Evolutionary conservation across 1,140 invertebrate genomes (phyloP), one percentile per base, ranked within the genome.

Genomic region (Teleopsis dalmanni): DNA sequence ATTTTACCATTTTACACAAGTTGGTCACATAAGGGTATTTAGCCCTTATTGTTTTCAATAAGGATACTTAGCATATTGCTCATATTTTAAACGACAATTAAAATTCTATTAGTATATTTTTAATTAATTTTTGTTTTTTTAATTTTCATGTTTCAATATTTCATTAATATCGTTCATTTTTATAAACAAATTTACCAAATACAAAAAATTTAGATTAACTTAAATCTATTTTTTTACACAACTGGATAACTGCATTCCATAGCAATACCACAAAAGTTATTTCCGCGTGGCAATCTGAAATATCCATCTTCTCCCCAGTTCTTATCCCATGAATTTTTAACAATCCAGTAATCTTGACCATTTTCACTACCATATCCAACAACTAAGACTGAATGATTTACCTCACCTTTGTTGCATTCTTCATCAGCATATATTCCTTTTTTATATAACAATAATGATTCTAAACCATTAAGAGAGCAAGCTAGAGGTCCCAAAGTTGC

Each of bases 381-480:
- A 3, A 80, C 71, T 0, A 79, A 59, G 2, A 81, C 72, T 0
- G 73, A 78, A 52, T 82, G 81, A 58, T 81, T 81, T 10, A 70
- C 53, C 10, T 63, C 56, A 2, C 48, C 57, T 0, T 64, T 56
- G 18, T 75, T 72, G 58, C 79, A 81, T 14, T 72, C 56, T 19
- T 64, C 56, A 45, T 80, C 76, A 34, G 72, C 74, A 49, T 76
- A 79, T n/a, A 80, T 62, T 61, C 88, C 88, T 53, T 76, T 72
- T 2, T 76, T 77, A 64, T 95, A 95, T 45, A 87, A 78, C 57
- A 88, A 83, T 75, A 98, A 88, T 76, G 40, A 78, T 69, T 48
- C 82, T 11, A 82, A 80, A 3, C 87, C 90, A 72, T 93, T 86
- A 50, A 95, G 87, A 3, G 85, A 88, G 29, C 81, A 77, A 5